phyloP scores from a whole-genome alignment of 2,113 vertebrate genomes.

The Pelecanoides urinatrix region DNA sequence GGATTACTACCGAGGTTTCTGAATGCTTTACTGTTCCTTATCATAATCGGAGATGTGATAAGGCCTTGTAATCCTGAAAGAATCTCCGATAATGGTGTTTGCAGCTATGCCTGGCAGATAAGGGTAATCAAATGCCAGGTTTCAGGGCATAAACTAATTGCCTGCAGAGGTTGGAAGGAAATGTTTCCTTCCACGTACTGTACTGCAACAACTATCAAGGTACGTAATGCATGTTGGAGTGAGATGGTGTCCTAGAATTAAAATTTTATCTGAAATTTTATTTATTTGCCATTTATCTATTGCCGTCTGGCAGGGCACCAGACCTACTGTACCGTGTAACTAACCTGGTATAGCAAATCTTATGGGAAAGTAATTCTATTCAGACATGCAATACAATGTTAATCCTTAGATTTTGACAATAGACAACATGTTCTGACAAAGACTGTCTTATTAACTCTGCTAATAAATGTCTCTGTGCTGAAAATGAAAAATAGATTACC shows the following conservation, averaged over 20 bases:
- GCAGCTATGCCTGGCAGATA: slow-evolving; percentile 1
- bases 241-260: background rate
- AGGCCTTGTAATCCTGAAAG: slow-evolving; percentile 17
- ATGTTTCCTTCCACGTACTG: background rate
- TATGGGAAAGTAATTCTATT: slow-evolving; percentile 17
- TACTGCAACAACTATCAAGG: background rate
- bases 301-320: background rate
- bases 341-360: slow-evolving; percentile 1
- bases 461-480: slow-evolving; percentile 42
- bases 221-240: background rate
- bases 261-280: slow-evolving; percentile 2
- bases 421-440: slow-evolving; percentile 1
- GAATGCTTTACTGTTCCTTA: slow-evolving; percentile 24
- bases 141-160: slow-evolving; percentile 1
- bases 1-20: background rate
- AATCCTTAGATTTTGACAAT: slow-evolving; percentile 39
- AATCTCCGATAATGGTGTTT: background rate
- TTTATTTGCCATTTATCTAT: slow-evolving; percentile 25
- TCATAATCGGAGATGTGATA: background rate
- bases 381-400: background rate
- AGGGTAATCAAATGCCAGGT: background rate
- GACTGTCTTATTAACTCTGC: slow-evolving; percentile 34
- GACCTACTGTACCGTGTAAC: slow-evolving; percentile 14
- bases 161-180: background rate
- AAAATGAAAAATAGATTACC: slow-evolving; percentile 31